Evolutionary conservation across 2,888 invertebrate species (phyloP).

Genomic region (Nymphalis c-album): DNA sequence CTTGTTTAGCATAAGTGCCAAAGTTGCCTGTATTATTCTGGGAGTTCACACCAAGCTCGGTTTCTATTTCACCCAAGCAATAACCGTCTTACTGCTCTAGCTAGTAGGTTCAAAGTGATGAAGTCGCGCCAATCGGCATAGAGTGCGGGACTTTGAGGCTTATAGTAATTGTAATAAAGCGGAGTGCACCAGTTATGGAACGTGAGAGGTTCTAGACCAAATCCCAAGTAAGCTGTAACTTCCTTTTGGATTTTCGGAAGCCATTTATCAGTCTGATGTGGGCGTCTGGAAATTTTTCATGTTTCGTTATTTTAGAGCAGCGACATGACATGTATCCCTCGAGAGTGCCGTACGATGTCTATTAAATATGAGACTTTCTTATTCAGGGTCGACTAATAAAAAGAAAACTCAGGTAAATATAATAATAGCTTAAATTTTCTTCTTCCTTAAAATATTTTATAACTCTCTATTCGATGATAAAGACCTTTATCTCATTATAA

Average conservation of each 20-base stretch:
- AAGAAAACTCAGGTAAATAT: neutral
- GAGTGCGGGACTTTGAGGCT: constrained; percentile 82
- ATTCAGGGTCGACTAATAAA: constrained; percentile 22
- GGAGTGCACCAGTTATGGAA: constrained; percentile 82
- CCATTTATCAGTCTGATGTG: constrained; percentile 83
- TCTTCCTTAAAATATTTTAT: neutral
- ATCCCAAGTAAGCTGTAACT: constrained; percentile 83
- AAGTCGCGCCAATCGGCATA: constrained; percentile 65
- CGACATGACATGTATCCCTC: constrained; percentile 59
- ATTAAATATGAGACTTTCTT: neutral
- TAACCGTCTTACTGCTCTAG: constrained; percentile 77
- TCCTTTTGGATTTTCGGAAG: constrained; percentile 83
- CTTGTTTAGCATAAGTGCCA: constrained; percentile 62
- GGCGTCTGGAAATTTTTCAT: constrained; percentile 82
- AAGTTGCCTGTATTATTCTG: constrained; percentile 62
- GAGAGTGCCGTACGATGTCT: constrained; percentile 16
- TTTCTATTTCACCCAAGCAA: constrained; percentile 79
- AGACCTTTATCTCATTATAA: neutral
- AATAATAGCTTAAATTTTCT: neutral
- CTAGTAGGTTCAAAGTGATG: constrained; percentile 80
- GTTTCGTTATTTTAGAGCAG: constrained; percentile 77
- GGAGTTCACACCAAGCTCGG: constrained; percentile 69
- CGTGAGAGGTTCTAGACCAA: constrained; percentile 82
- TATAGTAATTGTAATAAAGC: constrained; percentile 82
- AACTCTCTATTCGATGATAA: neutral